Conservation (phyloP, 1,140 invertebrate species). For the Sipha flava region DNA sequence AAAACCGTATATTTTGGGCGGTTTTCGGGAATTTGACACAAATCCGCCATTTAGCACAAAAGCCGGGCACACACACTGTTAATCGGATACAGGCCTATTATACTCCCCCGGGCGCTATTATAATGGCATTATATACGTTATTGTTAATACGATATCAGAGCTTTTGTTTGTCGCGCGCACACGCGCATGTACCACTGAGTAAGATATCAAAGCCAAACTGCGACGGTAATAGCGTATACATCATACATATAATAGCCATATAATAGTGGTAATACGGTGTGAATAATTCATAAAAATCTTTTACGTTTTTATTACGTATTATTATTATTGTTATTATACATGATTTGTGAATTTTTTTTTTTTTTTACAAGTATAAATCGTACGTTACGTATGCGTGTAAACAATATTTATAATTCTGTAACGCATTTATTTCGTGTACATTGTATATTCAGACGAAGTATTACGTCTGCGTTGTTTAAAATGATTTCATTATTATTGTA, state of each 20-base stretch:
- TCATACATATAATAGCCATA: too few species aligned
- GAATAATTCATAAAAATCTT: slow-evolving; percentile 7
- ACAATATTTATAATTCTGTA: too few species aligned
- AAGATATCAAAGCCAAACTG: slow-evolving; percentile 20
- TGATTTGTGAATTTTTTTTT: too few species aligned
- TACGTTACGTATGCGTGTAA: too few species aligned
- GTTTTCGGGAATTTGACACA: slow-evolving; percentile 28
- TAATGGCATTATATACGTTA: slow-evolving; percentile 29
- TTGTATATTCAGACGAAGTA: too few species aligned
- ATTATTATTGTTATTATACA: too few species aligned
- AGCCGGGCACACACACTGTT: slow-evolving; percentile 3
- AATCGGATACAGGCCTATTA: slow-evolving; percentile 29
- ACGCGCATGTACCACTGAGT: too few species aligned
- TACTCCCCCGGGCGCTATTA: slow-evolving; percentile 30
- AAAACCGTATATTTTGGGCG: slow-evolving; percentile 27
- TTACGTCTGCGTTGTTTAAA: too few species aligned
- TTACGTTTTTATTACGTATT: background rate
- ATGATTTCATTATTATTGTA: too few species aligned
- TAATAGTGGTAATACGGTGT: background rate
- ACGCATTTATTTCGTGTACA: too few species aligned
- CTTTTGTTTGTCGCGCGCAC: slow-evolving; percentile 21
- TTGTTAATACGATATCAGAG: slow-evolving; percentile 16
- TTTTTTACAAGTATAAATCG: too few species aligned
- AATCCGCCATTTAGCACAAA: slow-evolving; percentile 25
- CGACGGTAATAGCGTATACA: too few species aligned